Percentiles rank a stretch among this genome's conserved stretches.
Evolutionary conservation across 1,140 invertebrate genomes (phyloP).

Genomic region (Lordiphosa clarofinis): DNA sequence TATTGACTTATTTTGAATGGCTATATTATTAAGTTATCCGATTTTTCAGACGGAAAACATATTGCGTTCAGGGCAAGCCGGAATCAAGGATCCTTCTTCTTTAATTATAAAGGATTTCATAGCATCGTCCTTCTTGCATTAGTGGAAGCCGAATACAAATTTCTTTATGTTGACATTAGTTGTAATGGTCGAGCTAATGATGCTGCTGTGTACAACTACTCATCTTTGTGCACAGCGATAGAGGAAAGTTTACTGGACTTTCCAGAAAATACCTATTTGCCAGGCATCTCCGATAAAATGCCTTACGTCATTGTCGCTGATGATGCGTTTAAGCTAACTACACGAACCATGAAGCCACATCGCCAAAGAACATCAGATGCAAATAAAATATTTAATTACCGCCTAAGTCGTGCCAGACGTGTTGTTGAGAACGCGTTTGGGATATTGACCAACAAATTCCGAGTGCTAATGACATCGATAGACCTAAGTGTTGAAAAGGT

Average conservation of each 20-base stretch:
- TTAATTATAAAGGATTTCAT: constrained; percentile 1
- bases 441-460: neutral
- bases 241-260: neutral
- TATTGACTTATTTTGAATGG: neutral
- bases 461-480: neutral
- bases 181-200: neutral
- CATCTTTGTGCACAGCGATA: neutral
- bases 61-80: too few species aligned
- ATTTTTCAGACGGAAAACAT: too few species aligned
- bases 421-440: constrained; percentile 3
- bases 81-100: too few species aligned
- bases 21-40: neutral
- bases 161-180: neutral
- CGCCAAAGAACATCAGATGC: too few species aligned
- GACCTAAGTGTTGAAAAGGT: neutral
- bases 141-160: constrained; percentile 2
- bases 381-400: constrained; percentile 1
- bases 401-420: neutral
- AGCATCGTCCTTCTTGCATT: neutral
- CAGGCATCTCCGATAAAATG: neutral
- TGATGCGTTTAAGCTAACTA: neutral
- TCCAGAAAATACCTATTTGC: neutral
- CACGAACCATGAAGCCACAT: too few species aligned
- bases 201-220: neutral
- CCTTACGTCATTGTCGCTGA: neutral